Percentiles rank a stretch among this genome's conserved stretches.
Conservation (phyloP, 2,797 vertebrate genomes). For the Crocidura indochinensis region DNA sequence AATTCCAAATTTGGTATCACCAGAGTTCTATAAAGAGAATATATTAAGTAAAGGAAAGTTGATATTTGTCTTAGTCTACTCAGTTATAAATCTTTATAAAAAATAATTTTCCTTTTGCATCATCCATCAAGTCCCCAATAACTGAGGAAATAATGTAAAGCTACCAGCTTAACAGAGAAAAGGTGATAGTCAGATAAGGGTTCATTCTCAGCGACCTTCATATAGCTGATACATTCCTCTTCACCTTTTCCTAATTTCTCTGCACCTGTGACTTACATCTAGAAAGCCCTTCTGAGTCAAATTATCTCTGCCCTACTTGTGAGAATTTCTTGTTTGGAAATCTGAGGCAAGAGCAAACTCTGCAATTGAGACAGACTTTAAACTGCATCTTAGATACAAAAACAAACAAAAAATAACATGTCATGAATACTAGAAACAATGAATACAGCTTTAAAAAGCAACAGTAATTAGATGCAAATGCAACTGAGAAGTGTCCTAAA, state of each 20-base stretch:
- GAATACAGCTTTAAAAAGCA: not conserved
- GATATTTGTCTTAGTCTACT: conserved; percentile 57
- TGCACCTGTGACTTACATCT: not conserved
- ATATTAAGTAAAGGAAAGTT: conserved; percentile 59
- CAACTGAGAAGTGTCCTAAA: not conserved
- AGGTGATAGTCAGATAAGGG: conserved; percentile 51
- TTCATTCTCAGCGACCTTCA: not conserved
- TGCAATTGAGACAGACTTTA: not conserved
- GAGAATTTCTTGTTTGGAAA: conserved; percentile 23
- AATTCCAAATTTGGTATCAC: conserved; percentile 67
- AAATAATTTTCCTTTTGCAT: conserved; percentile 70
- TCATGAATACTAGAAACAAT: conserved; percentile 17
- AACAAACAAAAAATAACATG: too few relatives aligned
- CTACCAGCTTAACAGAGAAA: conserved; percentile 56
- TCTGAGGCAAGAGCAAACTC: conserved; percentile 23
- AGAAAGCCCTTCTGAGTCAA: not conserved
- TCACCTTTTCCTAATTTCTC: conserved; percentile 9
- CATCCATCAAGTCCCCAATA: conserved; percentile 59
- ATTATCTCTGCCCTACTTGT: not conserved
- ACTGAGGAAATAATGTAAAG: conserved; percentile 71
- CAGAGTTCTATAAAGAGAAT: conserved; percentile 62
- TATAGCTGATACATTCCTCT: not conserved
- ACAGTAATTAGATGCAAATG: not conserved
- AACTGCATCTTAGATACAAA: conserved; percentile 24
- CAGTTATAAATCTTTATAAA: conserved; percentile 50